Evolutionary conservation across 2,113 vertebrate species (phyloP).

Genomic region (Amphiprion ocellaris): DNA sequence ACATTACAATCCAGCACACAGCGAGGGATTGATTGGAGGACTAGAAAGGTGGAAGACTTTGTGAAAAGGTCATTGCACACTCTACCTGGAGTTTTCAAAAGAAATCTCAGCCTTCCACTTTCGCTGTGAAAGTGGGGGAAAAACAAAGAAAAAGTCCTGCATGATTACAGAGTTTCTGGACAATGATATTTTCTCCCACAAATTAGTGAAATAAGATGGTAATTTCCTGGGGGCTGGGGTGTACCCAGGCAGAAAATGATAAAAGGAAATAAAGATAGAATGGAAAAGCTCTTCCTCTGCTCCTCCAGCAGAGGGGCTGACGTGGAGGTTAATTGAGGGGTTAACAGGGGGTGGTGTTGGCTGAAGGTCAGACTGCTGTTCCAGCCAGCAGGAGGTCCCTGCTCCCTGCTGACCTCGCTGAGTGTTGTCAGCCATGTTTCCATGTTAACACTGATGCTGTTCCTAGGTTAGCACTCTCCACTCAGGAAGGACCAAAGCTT

Average conservation of each 20-base stretch:
- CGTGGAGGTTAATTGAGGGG: slow-evolving; percentile 81
- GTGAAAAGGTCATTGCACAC: slow-evolving; percentile 86
- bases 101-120: slow-evolving; percentile 24
- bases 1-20: slow-evolving; percentile 81
- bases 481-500: slow-evolving; percentile 7
- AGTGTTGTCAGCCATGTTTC: slow-evolving; percentile 56
- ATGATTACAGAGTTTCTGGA: slow-evolving; percentile 74
- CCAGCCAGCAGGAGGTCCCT: slow-evolving; percentile 67
- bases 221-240: slow-evolving; percentile 74
- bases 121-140: slow-evolving; percentile 37
- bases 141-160: slow-evolving; percentile 60
- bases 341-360: slow-evolving; percentile 78
- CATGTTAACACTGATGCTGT: slow-evolving; percentile 41
- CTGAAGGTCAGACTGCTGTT: slow-evolving; percentile 78
- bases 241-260: slow-evolving; percentile 81
- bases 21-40: slow-evolving; percentile 84
- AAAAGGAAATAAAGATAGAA: slow-evolving; percentile 72
- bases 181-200: slow-evolving; percentile 72
- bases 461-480: slow-evolving; percentile 32
- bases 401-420: slow-evolving; percentile 48
- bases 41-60: slow-evolving; percentile 85
- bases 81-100: slow-evolving; percentile 81
- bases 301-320: slow-evolving; percentile 62
- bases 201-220: slow-evolving; percentile 85
- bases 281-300: slow-evolving; percentile 28